phyloP scores from a whole-genome alignment of 2,113 vertebrate genomes.

The Danio rerio region GRCz12tu NC_133192.1:32463501-32464000 shows the following conservation, averaged over 20 bases:
- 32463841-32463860: conserved; percentile 29
- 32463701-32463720: conserved; percentile 76
- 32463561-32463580: conserved; percentile 72
- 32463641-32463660: conserved; percentile 64
- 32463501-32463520: conserved; percentile 80
- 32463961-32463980: too few relatives aligned
- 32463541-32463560: conserved; percentile 76
- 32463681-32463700: conserved; percentile 71
- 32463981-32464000: too few relatives aligned
- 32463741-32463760: conserved; percentile 58
- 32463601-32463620: conserved; percentile 66
- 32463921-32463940: too few relatives aligned
- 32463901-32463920: too few relatives aligned
- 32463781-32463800: conserved; percentile 66
- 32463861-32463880: neutral
- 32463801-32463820: conserved; percentile 23
- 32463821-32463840: neutral
- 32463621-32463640: conserved; percentile 68
- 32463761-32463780: conserved; percentile 68
- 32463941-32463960: too few relatives aligned
- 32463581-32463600: conserved; percentile 65
- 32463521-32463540: conserved; percentile 69
- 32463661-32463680: conserved; percentile 68
- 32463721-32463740: conserved; percentile 79
- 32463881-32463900: too few relatives aligned